Percentiles rank a stretch among this genome's conserved stretches.
Evolutionary conservation across 2,888 invertebrate genomes (phyloP).

Genomic region (Cheiracanthium punctorium): DNA sequence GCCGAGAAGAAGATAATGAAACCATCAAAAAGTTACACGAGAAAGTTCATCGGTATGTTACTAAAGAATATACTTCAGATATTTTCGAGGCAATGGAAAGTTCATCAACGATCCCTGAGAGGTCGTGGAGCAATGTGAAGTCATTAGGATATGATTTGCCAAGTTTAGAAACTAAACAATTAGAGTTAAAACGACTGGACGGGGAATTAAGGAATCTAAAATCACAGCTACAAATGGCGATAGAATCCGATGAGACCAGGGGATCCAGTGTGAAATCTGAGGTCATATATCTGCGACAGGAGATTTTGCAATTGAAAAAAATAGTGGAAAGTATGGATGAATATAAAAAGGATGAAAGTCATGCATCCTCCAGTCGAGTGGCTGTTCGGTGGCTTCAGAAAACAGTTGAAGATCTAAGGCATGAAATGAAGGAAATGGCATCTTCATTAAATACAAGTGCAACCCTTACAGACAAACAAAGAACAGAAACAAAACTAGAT

Average conservation of each 20-base stretch:
- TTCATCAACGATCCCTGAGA: not conserved
- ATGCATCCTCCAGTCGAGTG: slow-evolving; percentile 39
- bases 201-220: slow-evolving; percentile 10
- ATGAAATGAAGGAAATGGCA: slow-evolving; percentile 71
- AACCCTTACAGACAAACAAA: slow-evolving; percentile 56
- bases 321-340: slow-evolving; percentile 58
- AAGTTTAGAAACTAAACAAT: not conserved
- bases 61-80: not conserved
- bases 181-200: not conserved
- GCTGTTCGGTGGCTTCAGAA: slow-evolving; percentile 69
- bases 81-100: not conserved
- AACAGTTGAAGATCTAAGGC: slow-evolving; percentile 67
- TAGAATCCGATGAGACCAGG: not conserved
- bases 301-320: slow-evolving; percentile 54
- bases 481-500: slow-evolving; percentile 54
- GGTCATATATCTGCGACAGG: slow-evolving; percentile 63
- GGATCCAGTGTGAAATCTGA: slow-evolving; percentile 55
- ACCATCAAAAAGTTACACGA: slow-evolving; percentile 58
- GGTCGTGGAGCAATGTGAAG: slow-evolving; percentile 9
- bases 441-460: slow-evolving; percentile 70
- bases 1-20: slow-evolving; percentile 59
- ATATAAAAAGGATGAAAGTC: slow-evolving; percentile 49
- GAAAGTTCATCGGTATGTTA: slow-evolving; percentile 14
- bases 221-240: not conserved
- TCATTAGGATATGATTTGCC: slow-evolving; percentile 20